These are phyloP conservation scores for Epinotia nisella DNA, from an alignment of 2,888 invertebrate species.

Conservation along the genomic window DNA sequence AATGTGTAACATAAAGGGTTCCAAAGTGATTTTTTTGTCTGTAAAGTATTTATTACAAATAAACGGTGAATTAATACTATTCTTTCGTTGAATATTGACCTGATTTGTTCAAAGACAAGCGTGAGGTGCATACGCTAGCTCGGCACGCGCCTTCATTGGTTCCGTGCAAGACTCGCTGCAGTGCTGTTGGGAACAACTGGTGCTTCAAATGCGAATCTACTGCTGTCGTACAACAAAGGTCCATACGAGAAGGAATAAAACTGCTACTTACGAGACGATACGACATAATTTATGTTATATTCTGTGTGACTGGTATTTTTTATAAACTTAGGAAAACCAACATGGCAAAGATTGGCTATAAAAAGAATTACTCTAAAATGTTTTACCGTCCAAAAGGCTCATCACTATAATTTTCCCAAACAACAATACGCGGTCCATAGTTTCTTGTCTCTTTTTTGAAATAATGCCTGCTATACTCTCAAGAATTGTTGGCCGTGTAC, in stretches of 20 bases:
- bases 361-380: not conserved
- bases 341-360: conserved; percentile 1
- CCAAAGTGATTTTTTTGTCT: conserved; percentile 64
- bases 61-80: conserved; percentile 73
- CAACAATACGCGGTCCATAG: conserved; percentile 2
- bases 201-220: conserved; percentile 62
- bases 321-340: not conserved
- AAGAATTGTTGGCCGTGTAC: conserved; percentile 23
- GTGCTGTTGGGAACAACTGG: conserved; percentile 61
- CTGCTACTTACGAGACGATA: conserved; percentile 8
- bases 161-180: conserved; percentile 63
- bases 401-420: not conserved
- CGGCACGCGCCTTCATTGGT: conserved; percentile 62
- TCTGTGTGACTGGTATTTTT: not conserved
- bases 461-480: not conserved
- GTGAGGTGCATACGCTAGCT: conserved; percentile 58
- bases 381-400: not conserved
- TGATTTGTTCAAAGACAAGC: conserved; percentile 71
- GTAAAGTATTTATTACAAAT: conserved; percentile 79
- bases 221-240: conserved; percentile 39
- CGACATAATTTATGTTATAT: conserved; percentile 1
- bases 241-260: conserved; percentile 38
- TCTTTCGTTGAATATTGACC: conserved; percentile 75
- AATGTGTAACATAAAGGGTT: conserved; percentile 79
- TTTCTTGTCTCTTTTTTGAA: not conserved